Conservation (phyloP, 2,113 vertebrate genomes). For the Seriola rivoliana region DNA sequence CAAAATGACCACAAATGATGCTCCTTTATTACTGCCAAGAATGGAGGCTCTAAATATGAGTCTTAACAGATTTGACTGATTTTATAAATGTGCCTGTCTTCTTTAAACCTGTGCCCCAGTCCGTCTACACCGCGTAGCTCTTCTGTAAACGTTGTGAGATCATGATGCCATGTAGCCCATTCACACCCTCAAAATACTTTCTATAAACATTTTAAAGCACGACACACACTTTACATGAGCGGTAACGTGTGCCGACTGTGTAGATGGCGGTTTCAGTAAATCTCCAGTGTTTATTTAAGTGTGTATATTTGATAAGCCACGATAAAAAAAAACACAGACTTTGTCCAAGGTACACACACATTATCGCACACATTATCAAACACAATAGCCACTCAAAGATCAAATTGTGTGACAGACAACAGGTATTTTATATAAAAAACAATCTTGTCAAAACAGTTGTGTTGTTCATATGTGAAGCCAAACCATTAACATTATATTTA, state of each 20-base stretch:
- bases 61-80: background rate
- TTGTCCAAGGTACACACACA: constrained; percentile 50
- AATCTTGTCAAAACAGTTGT: constrained; percentile 39
- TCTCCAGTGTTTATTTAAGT: constrained; percentile 47
- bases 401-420: constrained; percentile 22
- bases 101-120: no score
- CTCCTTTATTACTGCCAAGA: background rate
- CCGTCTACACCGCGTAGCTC: no score
- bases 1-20: no score
- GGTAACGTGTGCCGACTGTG: constrained; percentile 2
- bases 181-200: background rate
- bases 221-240: background rate
- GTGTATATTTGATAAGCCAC: constrained; percentile 58
- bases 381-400: constrained; percentile 40
- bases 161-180: background rate
- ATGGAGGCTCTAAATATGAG: background rate
- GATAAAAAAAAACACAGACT: constrained; percentile 51
- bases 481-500: no score
- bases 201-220: constrained; percentile 10
- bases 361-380: constrained; percentile 43
- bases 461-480: background rate
- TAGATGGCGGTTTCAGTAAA: constrained; percentile 12
- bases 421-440: constrained; percentile 49
- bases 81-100: no score
- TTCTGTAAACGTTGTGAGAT: background rate